These are phyloP conservation scores for Erinaceus europaeus DNA, from an alignment of 2,113 vertebrate species.

Conservation along the genomic window DNA sequence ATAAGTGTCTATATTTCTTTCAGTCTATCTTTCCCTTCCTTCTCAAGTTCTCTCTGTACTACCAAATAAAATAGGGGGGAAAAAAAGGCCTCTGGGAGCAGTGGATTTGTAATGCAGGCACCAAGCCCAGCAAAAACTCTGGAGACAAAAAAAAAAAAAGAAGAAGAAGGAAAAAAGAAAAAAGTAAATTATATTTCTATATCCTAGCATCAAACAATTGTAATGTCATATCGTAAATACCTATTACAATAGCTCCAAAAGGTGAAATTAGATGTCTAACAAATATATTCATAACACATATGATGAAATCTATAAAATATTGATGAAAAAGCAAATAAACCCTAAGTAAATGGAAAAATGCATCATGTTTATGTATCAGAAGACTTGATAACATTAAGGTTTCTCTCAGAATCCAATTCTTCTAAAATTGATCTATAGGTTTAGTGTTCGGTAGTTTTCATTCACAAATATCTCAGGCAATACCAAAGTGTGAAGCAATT, in stretches of 20 bases:
- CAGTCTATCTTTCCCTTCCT: no score
- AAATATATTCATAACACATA: background rate
- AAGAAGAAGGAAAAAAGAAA: no score
- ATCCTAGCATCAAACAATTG: background rate
- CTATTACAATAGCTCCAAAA: background rate
- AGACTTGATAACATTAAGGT: background rate
- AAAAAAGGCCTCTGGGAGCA: no score
- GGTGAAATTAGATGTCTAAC: background rate
- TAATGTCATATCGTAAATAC: background rate
- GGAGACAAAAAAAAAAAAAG: no score
- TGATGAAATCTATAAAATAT: background rate
- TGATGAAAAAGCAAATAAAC: background rate
- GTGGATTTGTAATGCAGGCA: no score
- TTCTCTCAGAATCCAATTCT: no score
- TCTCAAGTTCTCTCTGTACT: no score
- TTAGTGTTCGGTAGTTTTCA: background rate
- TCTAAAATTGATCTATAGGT: background rate
- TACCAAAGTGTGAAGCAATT: background rate
- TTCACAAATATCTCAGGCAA: background rate
- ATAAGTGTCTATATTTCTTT: no score
- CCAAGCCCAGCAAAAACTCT: no score
- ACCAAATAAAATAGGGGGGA: no score
- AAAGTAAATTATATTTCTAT: background rate
- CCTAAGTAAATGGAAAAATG: background rate
- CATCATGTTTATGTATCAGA: background rate